phyloP scores from a whole-genome alignment of 1,140 invertebrate species.

The Drosophila kanapiae region DNA sequence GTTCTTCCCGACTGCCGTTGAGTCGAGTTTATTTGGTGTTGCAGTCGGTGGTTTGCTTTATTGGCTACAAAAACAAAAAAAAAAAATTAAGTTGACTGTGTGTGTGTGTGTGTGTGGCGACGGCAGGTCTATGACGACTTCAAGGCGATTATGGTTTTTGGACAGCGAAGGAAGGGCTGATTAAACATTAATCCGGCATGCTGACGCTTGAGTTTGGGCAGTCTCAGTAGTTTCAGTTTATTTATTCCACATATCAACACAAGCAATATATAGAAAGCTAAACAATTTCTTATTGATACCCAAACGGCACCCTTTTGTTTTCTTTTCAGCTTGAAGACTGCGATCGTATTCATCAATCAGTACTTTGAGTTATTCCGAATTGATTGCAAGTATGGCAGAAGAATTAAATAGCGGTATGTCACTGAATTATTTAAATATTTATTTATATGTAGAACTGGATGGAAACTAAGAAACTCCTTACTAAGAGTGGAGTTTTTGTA shows the following conservation, averaged over 20 bases:
- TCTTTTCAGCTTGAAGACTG: background rate
- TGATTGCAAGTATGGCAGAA: background rate
- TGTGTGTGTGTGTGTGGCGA: background rate
- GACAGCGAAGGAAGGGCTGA: background rate
- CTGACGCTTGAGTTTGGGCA: conserved; percentile 2
- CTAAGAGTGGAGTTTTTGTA: too few species aligned
- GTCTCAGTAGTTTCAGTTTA: conserved; percentile 20
- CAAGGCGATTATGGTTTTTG: conserved; percentile 59
- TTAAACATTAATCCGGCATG: conserved; percentile 24
- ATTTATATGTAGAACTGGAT: background rate
- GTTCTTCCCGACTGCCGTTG: background rate
- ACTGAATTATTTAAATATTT: background rate
- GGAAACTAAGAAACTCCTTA: too few species aligned
- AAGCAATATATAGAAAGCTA: conserved; percentile 10
- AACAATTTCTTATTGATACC: conserved; percentile 10
- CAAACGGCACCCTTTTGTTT: conserved; percentile 1
- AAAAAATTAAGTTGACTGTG: conserved; percentile 63
- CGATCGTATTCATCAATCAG: background rate
- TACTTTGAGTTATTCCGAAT: background rate
- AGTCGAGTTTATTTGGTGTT: conserved; percentile 47
- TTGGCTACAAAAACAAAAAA: conserved; percentile 56
- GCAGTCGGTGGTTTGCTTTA: conserved; percentile 54
- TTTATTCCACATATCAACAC: conserved; percentile 9
- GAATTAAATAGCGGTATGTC: background rate
- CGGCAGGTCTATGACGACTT: conserved; percentile 27